Percentiles rank a stretch among this genome's conserved stretches.
These are phyloP conservation scores for Oophaga sylvatica DNA, from an alignment of 2,797 vertebrate species.

Conservation along the genomic window DNA sequence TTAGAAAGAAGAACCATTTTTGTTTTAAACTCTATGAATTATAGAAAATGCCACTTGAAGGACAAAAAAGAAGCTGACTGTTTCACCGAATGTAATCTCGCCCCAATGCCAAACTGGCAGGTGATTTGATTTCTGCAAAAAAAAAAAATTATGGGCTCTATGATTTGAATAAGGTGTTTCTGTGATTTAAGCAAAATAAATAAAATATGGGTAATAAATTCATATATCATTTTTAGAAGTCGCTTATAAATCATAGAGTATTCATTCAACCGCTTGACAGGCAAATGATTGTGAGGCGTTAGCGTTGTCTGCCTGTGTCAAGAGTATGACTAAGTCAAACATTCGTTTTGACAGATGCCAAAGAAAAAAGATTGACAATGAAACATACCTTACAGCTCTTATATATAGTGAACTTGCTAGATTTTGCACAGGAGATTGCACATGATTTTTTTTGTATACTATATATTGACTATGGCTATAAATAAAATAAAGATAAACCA, in stretches of 20 bases:
- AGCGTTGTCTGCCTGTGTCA: conserved; percentile 58
- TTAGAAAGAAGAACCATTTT: neutral
- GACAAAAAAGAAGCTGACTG: conserved; percentile 1
- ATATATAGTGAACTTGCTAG: neutral
- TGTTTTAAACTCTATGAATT: neutral
- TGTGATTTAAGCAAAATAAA: conserved; percentile 51
- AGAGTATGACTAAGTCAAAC: conserved; percentile 57
- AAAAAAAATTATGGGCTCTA: conserved; percentile 42
- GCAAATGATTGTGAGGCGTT: conserved; percentile 59
- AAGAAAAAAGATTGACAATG: conserved; percentile 46
- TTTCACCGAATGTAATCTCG: neutral
- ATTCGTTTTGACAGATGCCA: conserved; percentile 59
- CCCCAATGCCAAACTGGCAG: conserved; percentile 23
- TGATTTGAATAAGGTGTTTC: conserved; percentile 50
- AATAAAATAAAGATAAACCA: neutral
- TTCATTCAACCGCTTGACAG: conserved; percentile 55
- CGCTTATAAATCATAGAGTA: conserved; percentile 57
- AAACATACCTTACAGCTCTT: conserved; percentile 34
- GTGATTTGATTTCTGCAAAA: conserved; percentile 36
- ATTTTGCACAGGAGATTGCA: neutral
- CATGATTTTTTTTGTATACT: neutral
- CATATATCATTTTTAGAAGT: conserved; percentile 49
- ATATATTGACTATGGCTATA: neutral
- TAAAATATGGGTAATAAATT: conserved; percentile 58
- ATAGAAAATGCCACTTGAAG: conserved; percentile 39